Evolutionary conservation across 2,113 vertebrate genomes (phyloP), one percentile per base, ranked within the genome.

Genomic region (Myodes glareolus): DNA sequence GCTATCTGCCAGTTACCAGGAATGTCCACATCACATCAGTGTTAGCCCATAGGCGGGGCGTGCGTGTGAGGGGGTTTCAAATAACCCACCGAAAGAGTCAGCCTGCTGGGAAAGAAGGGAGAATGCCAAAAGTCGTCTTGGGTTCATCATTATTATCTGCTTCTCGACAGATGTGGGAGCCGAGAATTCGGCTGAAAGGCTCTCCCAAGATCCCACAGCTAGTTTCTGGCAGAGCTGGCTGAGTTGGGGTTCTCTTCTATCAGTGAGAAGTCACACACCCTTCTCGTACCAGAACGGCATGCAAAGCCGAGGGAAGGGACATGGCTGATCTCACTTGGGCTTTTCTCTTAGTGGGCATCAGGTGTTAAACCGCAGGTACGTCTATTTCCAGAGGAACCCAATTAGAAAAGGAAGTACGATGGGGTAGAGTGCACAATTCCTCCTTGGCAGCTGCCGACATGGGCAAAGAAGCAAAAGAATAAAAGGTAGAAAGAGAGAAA

Each of bases 331-430:
- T 88, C 47, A 27, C 65, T 82, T 55, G 50, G 65, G 36, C 47
- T 55, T 85, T 81, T 91, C n/a, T 91, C 21, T 58, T 84, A 68
- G 21, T 89, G 10, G 33, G 47, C 2, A 10, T 68, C 61, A 93
- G 87, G 29, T 84, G 10, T 87, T 90, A 81, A 82, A 65, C 11
- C 65, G 11, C 27, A 78, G 67, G 76, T 42, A n/a, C 16, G 12
- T 39, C 4, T 29, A 88, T 92, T 96, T 92, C 75, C 92, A 97
- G 97, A 98, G 63, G 77, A 91, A 91, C 90, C 96, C 94, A 97
- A 90, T 47, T 85, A 90, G 70, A 93, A 76, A 93, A 65, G 73
- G 87, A 96, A 97, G 91, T 36, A 95, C 65, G 39, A 1, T 45
- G 92, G 94, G 42, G 82, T 39, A 92, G 29, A 97, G 61, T 92